phyloP scores from a whole-genome alignment of 2,888 invertebrate species.

The Drosophila neoperkinsi region DNA sequence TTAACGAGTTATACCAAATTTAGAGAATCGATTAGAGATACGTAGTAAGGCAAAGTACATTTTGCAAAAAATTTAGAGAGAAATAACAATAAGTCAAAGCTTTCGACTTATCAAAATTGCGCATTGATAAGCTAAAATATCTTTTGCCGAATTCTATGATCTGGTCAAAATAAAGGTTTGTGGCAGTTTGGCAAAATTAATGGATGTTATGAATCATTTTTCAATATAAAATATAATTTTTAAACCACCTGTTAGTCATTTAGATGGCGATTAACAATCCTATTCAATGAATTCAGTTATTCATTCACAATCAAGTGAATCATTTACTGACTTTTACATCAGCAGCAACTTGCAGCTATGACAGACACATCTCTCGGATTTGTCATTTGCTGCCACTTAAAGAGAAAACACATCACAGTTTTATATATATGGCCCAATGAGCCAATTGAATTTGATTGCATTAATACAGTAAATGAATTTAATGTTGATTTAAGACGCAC shows the following conservation, averaged over 20 bases:
- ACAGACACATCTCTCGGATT: neutral
- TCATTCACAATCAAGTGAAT: constrained; percentile 20
- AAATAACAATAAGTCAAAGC: constrained; percentile 39
- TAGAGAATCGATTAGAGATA: constrained; percentile 1
- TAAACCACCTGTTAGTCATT: constrained; percentile 6
- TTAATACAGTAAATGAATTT: constrained; percentile 57
- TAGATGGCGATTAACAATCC: neutral
- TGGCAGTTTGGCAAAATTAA: constrained; percentile 2
- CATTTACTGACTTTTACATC: constrained; percentile 19
- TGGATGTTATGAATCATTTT: constrained; percentile 14
- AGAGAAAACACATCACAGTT: constrained; percentile 18
- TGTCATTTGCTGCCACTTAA: constrained; percentile 16
- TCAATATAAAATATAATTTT: neutral
- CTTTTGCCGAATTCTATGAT: constrained; percentile 6
- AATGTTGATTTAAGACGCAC: constrained; percentile 58
- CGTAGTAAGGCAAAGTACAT: neutral
- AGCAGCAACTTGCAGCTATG: neutral
- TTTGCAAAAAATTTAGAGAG: constrained; percentile 4
- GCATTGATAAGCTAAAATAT: constrained; percentile 48
- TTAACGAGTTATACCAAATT: constrained; percentile 21
- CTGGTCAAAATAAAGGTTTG: neutral
- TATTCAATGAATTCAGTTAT: neutral
- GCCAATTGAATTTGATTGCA: constrained; percentile 25
- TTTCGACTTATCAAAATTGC: constrained; percentile 49
- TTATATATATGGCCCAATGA: constrained; percentile 5